Evolutionary conservation across 2,888 invertebrate genomes (phyloP).

Genomic region (Diachrysia chrysitis): DNA sequence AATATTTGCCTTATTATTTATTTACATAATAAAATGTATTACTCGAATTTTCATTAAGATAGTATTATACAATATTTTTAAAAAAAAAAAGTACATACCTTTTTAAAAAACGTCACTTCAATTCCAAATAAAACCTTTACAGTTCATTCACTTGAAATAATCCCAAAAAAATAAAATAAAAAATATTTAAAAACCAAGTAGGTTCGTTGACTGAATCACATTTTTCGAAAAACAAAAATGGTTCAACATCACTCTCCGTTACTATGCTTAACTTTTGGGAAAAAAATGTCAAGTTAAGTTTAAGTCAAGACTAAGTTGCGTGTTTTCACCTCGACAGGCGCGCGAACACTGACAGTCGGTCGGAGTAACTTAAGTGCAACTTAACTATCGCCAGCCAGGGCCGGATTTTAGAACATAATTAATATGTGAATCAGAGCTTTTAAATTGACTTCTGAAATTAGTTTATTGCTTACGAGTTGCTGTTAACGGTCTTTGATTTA

Average conservation of each 20-base stretch:
- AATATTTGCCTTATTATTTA: too few relatives aligned
- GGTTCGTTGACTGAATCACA: slow-evolving; percentile 84
- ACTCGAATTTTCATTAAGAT: too few relatives aligned
- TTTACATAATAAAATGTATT: too few relatives aligned
- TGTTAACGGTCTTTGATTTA: slow-evolving; percentile 27
- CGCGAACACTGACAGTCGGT: slow-evolving; percentile 55
- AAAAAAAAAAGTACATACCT: slow-evolving; percentile 60
- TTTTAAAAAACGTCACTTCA: slow-evolving; percentile 63
- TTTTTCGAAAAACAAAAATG: slow-evolving; percentile 85
- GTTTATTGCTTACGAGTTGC: slow-evolving; percentile 22
- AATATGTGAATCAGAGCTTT: slow-evolving; percentile 56
- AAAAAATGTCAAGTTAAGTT: slow-evolving; percentile 37
- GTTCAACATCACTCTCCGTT: slow-evolving; percentile 70
- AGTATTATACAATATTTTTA: slow-evolving; percentile 2
- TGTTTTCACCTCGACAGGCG: slow-evolving; percentile 54
- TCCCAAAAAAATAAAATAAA: slow-evolving; percentile 57
- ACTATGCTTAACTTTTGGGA: slow-evolving; percentile 63
- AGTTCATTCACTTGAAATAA: slow-evolving; percentile 65
- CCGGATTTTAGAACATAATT: slow-evolving; percentile 53
- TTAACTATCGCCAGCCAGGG: slow-evolving; percentile 66
- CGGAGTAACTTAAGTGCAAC: slow-evolving; percentile 53
- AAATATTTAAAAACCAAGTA: slow-evolving; percentile 57
- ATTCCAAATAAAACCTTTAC: slow-evolving; percentile 63
- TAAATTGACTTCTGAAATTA: slow-evolving; percentile 36
- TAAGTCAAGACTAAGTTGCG: slow-evolving; percentile 52